Percentiles rank a stretch among this genome's conserved stretches.
These are phyloP conservation scores for Spicauda simplicius DNA, from an alignment of 2,888 invertebrate species.

Conservation along the genomic window DNA sequence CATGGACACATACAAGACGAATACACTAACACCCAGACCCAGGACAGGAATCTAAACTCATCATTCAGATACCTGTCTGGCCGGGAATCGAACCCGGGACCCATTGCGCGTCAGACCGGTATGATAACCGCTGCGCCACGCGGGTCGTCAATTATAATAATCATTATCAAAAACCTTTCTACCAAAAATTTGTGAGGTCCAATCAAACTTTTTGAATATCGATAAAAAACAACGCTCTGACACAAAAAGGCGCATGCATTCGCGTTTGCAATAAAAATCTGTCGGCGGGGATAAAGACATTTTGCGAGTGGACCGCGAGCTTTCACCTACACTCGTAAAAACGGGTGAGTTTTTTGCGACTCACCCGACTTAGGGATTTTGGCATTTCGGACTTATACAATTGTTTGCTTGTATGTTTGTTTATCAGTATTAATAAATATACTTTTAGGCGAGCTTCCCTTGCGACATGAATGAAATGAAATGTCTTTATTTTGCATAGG, in stretches of 20 bases:
- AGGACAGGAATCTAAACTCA: no score
- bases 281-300: slow-evolving; percentile 72
- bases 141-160: no score
- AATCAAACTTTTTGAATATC: slow-evolving; percentile 47
- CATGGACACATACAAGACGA: no score
- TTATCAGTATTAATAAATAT: background rate
- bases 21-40: no score
- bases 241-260: slow-evolving; percentile 47
- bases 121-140: no score
- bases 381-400: background rate
- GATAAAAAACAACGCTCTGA: slow-evolving; percentile 47
- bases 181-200: slow-evolving; percentile 43
- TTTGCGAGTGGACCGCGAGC: slow-evolving; percentile 55
- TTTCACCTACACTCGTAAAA: slow-evolving; percentile 53
- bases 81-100: no score
- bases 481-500: no score
- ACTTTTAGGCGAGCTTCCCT: no score
- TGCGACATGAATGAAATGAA: no score
- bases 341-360: slow-evolving; percentile 40
- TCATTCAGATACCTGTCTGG: no score
- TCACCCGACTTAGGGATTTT: slow-evolving; percentile 29
- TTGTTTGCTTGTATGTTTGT: background rate
- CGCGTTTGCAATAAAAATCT: slow-evolving; percentile 50
- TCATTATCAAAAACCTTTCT: background rate
- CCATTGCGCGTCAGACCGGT: no score